A percentile compares a stretch with the other conserved stretches of the same genome.
phyloP scores from a whole-genome alignment of 2,888 invertebrate species.

The Onchidella celtica region DNA sequence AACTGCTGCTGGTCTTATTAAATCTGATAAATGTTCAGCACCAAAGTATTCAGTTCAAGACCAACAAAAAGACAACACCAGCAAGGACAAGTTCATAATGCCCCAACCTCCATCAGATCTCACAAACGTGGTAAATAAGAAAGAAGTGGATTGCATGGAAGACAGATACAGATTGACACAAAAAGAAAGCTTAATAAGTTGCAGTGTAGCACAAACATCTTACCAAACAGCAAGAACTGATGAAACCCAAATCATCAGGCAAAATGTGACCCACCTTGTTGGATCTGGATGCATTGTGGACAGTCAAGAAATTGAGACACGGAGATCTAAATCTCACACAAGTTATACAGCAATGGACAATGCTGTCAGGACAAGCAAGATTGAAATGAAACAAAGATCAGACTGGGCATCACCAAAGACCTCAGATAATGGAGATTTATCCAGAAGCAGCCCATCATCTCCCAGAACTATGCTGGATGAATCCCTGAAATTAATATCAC shows the following conservation, averaged over 20 bases:
- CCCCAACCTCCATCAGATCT: neutral
- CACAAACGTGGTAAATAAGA: neutral
- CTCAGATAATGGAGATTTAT: neutral
- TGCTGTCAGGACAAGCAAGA: neutral
- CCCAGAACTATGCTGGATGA: conserved; percentile 56
- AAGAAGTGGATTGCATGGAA: neutral
- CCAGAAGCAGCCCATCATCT: conserved; percentile 32
- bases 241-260: conserved; percentile 7
- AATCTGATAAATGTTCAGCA: neutral
- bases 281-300: neutral
- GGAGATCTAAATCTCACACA: neutral
- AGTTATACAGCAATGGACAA: neutral
- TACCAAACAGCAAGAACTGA: neutral
- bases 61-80: neutral
- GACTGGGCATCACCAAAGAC: neutral
- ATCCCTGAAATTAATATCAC: conserved; percentile 43
- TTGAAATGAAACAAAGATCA: neutral
- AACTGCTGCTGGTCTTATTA: neutral
- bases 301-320: neutral
- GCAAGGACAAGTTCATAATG: conserved; percentile 34
- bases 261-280: neutral
- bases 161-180: neutral
- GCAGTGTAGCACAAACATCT: neutral
- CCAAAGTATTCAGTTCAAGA: neutral
- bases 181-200: neutral